phyloP scores from a whole-genome alignment of 2,113 vertebrate species.

The Anguilla rostrata region DNA sequence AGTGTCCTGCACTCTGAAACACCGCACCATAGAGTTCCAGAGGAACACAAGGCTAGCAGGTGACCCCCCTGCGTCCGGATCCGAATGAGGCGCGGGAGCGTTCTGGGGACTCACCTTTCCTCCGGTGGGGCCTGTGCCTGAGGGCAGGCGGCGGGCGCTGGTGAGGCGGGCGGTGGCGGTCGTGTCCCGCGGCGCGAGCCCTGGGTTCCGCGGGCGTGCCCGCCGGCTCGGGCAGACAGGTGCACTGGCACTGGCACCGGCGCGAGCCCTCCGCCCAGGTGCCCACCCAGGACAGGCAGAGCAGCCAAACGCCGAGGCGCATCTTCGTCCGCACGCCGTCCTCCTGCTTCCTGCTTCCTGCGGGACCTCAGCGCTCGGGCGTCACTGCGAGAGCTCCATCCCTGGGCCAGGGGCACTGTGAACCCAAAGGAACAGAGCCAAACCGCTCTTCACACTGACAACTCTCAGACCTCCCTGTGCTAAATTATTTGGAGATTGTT shows the following conservation, averaged over 20 bases:
- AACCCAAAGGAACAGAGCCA: conserved; percentile 16
- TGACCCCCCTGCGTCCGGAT: background rate
- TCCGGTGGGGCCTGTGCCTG: conserved; percentile 55
- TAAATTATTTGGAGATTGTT: conserved; percentile 63
- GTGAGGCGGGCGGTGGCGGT: conserved; percentile 46
- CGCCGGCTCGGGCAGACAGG: conserved; percentile 45
- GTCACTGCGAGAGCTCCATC: conserved; percentile 23
- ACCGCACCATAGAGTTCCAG: background rate
- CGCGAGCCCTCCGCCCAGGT: conserved; percentile 57
- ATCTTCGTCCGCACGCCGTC: conserved; percentile 55
- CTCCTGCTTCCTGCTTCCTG: background rate
- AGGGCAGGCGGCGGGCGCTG: conserved; percentile 38
- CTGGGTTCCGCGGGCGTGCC: conserved; percentile 40
- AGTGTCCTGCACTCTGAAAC: background rate
- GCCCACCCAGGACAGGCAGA: conserved; percentile 56
- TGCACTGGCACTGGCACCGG: conserved; percentile 60
- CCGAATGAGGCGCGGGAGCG: background rate
- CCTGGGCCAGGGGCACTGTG: conserved; percentile 18
- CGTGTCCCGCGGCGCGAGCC: conserved; percentile 52
- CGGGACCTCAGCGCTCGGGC: background rate
- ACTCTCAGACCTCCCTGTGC: conserved; percentile 41
- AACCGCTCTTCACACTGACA: conserved; percentile 43
- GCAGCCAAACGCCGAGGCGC: conserved; percentile 61
- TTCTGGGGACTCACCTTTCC: conserved; percentile 59
- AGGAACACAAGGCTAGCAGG: background rate